Conservation (phyloP, 2,113 vertebrate genomes). For the Zosterops hypoxanthus region DNA sequence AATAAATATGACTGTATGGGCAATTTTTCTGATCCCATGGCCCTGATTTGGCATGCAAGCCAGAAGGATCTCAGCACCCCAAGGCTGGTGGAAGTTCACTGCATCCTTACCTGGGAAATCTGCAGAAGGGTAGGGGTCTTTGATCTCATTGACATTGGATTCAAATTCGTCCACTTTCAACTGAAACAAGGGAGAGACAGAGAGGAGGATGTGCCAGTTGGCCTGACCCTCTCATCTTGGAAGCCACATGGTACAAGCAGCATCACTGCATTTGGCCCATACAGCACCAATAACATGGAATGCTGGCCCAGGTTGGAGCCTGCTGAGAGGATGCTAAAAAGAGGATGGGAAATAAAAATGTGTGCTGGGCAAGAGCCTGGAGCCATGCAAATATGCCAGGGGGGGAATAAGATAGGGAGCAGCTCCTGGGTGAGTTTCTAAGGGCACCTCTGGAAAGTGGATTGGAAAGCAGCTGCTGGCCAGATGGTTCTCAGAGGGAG, state of each 20-base stretch:
- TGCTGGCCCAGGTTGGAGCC: background rate
- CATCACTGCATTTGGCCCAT: background rate
- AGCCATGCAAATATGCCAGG: background rate
- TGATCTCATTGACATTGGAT: slow-evolving; percentile 96
- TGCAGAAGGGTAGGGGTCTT: slow-evolving; percentile 95
- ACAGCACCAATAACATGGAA: background rate
- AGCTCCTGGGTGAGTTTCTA: background rate
- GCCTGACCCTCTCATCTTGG: background rate
- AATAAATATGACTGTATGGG: background rate
- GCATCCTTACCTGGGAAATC: slow-evolving; percentile 91
- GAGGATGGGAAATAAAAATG: background rate
- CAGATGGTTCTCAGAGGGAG: background rate
- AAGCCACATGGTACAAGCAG: background rate
- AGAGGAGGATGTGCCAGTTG: background rate
- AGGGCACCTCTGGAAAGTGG: background rate
- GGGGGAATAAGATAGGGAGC: background rate
- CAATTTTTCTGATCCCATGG: background rate
- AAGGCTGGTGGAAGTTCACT: background rate
- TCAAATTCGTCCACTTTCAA: slow-evolving; percentile 98
- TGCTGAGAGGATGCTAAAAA: background rate
- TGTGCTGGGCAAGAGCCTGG: background rate
- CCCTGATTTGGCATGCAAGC: background rate
- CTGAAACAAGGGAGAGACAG: slow-evolving; percentile 70
- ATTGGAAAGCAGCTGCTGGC: background rate
- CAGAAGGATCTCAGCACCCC: background rate